Evolutionary conservation across 1,140 invertebrate species (phyloP).

Genomic region (Sesamia nonagrioides): DNA sequence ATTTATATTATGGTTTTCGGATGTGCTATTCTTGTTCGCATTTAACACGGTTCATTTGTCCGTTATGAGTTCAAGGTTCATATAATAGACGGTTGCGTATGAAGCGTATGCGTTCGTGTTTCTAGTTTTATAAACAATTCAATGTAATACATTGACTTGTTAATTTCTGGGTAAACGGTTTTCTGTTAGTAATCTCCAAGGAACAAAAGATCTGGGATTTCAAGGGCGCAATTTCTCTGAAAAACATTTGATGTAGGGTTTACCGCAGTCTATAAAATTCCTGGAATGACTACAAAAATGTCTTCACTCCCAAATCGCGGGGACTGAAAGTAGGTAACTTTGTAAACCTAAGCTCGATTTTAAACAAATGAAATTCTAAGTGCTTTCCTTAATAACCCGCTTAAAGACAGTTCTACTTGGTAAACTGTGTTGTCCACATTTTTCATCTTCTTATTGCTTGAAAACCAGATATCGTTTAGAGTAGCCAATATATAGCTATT

Average conservation of each 20-base stretch:
- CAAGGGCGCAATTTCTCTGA: constrained; percentile 22
- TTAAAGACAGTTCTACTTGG: not conserved
- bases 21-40: constrained; percentile 39
- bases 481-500: not conserved
- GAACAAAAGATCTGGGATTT: not conserved
- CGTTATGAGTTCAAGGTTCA: constrained; percentile 39
- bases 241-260: constrained; percentile 26
- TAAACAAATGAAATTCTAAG: not conserved
- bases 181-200: constrained; percentile 9
- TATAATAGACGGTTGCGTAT: constrained; percentile 10
- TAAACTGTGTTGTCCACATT: not conserved
- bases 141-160: not conserved
- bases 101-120: constrained; percentile 19
- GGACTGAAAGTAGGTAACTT: too few relatives aligned
- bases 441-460: not conserved
- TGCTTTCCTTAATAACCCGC: not conserved
- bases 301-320: constrained; percentile 4
- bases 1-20: constrained; percentile 30
- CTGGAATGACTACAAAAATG: not conserved
- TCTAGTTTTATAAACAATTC: constrained; percentile 15
- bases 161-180: constrained; percentile 19
- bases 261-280: constrained; percentile 13
- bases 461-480: not conserved
- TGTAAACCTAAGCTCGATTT: too few relatives aligned
- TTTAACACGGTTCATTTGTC: constrained; percentile 28